Base-by-base conservation (phyloP, 2,888 invertebrate genomes). In the Ptilodon capucinus region DNA sequence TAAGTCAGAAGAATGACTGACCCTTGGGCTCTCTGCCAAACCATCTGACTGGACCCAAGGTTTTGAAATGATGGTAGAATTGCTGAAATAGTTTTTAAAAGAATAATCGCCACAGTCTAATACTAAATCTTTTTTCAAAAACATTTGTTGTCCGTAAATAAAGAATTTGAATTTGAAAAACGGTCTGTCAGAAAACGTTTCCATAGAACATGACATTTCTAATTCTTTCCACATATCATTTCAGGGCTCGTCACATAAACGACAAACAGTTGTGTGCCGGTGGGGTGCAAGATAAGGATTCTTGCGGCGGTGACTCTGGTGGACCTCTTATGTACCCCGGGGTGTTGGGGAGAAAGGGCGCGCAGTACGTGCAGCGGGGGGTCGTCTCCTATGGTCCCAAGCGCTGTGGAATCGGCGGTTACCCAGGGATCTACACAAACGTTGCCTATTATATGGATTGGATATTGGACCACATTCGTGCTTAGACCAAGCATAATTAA, bases 271-370 rank as follows among this genome's bases (percentile, higher is more conserved):
- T 93, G 28, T 93, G 93, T 58, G 92, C 92, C 0, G 92, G 92
- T 2, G 93, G 93, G 0, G 73, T 79, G 2, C 76, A 74, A 14
- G 86, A 87, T 9, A 89, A 89, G 51, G 94, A 94, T 69, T 93
- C 94, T 0, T 95, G 95, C 60, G 79, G 84, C 0, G 94, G 95
- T 0, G 95, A 95, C 65, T 94, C 94, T 11, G 95, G 95, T 0
- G 95, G 95, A 0, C 95, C 95, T 0, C 84, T 95, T 4, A 77
- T 91, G 74, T 83, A 80, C 41, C 81, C 86, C 0, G 82, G 84
- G 0, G 57, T 57, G 4, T 57, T 77, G 18, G 74, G 76, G 1
- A 60, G 76, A 0, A 66, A 66, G 0, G 89, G 90, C 0, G 54
- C 80, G 2, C 84, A 92, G 40, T 92, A 91, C 59, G 83, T 94